Evolutionary conservation across 2,888 invertebrate species (phyloP).

Genomic region (Scotopteryx bipunctaria): DNA sequence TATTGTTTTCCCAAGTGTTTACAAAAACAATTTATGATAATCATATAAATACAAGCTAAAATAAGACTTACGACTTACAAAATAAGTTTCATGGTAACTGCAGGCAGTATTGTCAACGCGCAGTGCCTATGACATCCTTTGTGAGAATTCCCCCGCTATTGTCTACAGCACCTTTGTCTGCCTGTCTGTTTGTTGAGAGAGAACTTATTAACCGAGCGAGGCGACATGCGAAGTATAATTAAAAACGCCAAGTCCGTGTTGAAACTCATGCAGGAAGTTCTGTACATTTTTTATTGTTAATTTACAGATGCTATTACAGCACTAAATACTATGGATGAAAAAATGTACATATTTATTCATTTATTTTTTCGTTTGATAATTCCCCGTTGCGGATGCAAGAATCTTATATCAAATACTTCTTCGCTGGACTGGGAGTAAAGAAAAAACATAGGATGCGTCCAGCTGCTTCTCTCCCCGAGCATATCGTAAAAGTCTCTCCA

Average conservation of each 20-base stretch:
- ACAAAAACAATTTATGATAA: constrained; percentile 32
- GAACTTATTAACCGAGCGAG: constrained; percentile 51
- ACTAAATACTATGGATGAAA: too few species aligned
- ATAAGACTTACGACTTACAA: constrained; percentile 23
- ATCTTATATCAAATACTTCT: too few species aligned
- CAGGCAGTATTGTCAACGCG: constrained; percentile 28
- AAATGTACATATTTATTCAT: too few species aligned
- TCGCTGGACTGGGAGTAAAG: too few species aligned
- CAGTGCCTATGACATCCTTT: constrained; percentile 60
- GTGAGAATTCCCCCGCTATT: constrained; percentile 50
- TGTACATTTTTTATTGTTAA: not conserved
- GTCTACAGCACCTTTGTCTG: constrained; percentile 57
- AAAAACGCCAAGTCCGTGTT: constrained; percentile 42
- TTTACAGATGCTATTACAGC: not conserved
- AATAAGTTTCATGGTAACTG: constrained; percentile 34
- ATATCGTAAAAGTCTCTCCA: too few species aligned
- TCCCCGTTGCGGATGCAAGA: too few species aligned
- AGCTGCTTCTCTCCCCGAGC: too few species aligned
- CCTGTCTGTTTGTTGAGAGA: constrained; percentile 45
- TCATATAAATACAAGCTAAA: constrained; percentile 26
- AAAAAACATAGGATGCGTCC: too few species aligned
- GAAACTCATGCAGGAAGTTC: not conserved
- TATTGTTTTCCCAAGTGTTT: constrained; percentile 52
- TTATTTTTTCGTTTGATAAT: too few species aligned
- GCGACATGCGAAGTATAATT: constrained; percentile 55